These are phyloP conservation scores for Diachasmimorpha longicaudata DNA, from an alignment of 1,140 invertebrate species.

Conservation along the genomic window DNA sequence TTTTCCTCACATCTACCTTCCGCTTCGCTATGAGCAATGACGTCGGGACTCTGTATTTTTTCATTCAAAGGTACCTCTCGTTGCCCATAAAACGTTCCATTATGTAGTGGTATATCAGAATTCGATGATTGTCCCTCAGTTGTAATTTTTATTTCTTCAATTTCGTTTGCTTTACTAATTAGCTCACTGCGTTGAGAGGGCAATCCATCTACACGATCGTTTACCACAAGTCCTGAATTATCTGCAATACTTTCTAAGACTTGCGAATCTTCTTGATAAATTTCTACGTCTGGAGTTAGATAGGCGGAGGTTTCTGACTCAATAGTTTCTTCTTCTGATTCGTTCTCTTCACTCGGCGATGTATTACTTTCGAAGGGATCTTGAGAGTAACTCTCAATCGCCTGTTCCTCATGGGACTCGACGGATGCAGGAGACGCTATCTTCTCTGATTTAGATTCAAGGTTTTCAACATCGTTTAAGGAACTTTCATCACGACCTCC, in stretches of 20 bases:
- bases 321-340: neutral
- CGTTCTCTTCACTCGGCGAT: neutral
- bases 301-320: neutral
- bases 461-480: neutral
- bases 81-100: neutral
- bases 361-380: constrained; percentile 21
- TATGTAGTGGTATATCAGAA: neutral
- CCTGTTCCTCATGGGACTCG: neutral
- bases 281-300: neutral
- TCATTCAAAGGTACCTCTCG: neutral
- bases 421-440: neutral
- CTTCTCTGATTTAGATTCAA: neutral
- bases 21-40: neutral
- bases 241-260: neutral
- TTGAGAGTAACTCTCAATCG: constrained; percentile 17
- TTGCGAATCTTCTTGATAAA: neutral
- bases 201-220: neutral
- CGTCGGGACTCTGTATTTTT: neutral
- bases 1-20: neutral
- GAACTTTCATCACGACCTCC: neutral
- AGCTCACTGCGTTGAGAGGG: neutral
- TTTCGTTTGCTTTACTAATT: neutral
- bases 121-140: neutral
- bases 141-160: neutral
- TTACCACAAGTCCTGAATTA: neutral